These are phyloP conservation scores for Plagiodera versicolora DNA, from an alignment of 2,888 invertebrate genomes.

Conservation along the genomic window DNA sequence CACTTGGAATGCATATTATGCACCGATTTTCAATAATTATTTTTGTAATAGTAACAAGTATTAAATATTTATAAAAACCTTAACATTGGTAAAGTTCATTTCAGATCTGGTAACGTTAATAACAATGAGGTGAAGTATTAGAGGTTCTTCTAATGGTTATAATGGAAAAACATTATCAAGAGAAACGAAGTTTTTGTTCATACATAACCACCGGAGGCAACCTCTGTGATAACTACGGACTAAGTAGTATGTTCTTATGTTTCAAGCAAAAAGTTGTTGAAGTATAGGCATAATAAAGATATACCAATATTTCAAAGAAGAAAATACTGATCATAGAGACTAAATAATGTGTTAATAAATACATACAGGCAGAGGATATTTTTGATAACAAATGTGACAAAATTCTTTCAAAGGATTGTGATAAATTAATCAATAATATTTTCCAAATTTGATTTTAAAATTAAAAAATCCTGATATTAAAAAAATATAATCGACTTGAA, in stretches of 20 bases:
- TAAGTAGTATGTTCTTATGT: neutral
- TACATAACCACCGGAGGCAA: neutral
- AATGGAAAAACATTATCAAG: neutral
- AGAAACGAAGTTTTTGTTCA: neutral
- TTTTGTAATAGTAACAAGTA: conserved; percentile 30
- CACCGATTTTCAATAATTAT: conserved; percentile 42
- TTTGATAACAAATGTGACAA: too few relatives aligned
- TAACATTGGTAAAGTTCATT: conserved; percentile 37
- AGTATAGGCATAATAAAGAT: neutral
- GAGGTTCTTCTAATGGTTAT: neutral
- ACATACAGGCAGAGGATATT: neutral
- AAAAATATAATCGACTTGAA: too few relatives aligned
- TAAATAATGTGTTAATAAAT: neutral
- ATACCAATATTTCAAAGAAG: neutral
- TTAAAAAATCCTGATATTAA: too few relatives aligned
- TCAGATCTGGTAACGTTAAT: conserved; percentile 53
- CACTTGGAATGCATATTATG: conserved; percentile 50
- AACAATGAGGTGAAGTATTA: conserved; percentile 41
- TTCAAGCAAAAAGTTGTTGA: neutral
- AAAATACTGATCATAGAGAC: neutral
- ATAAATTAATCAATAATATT: too few relatives aligned
- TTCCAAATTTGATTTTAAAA: too few relatives aligned
- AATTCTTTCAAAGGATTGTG: too few relatives aligned
- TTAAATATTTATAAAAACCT: conserved; percentile 36
- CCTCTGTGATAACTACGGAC: neutral